Percentiles rank a stretch among this genome's conserved stretches.
phyloP scores from a whole-genome alignment of 2,113 vertebrate species.

The Bos javanicus region DNA sequence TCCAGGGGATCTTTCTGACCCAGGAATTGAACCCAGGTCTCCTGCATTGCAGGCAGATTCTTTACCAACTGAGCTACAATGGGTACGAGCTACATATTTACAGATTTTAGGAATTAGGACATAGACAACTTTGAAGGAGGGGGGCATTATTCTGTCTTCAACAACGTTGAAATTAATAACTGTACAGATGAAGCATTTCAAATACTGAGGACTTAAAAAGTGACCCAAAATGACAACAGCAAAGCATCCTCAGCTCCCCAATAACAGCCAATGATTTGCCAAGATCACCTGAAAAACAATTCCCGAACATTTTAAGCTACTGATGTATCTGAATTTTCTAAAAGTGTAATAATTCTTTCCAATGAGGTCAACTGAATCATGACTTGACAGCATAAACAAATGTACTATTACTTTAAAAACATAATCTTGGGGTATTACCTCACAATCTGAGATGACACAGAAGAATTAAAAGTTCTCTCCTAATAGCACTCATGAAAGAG shows the following conservation, averaged over 20 bases:
- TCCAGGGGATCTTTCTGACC: not conserved
- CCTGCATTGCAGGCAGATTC: not conserved
- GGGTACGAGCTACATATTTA: not conserved
- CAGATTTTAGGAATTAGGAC: not conserved
- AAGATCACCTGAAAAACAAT: not conserved
- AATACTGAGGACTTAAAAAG: not conserved
- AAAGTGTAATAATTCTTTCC: not conserved
- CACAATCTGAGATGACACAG: not conserved
- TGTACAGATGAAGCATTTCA: not conserved
- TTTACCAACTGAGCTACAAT: not conserved
- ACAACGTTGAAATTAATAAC: not conserved
- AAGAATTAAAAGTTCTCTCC: not conserved
- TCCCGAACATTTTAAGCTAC: not conserved
- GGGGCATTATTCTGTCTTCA: not conserved
- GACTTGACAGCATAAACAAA: not conserved
- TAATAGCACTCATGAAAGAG: not conserved
- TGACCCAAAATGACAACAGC: not conserved
- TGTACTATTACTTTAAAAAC: not conserved
- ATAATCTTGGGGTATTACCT: not conserved
- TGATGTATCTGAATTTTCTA: not conserved
- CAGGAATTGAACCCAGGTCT: not conserved
- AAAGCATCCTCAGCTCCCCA: not conserved
- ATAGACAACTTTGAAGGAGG: not conserved
- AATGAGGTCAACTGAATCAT: not conserved
- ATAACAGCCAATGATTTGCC: not conserved